Conservation (phyloP, 2,113 vertebrate species). For the Ophthalmolycus amberensis region DNA sequence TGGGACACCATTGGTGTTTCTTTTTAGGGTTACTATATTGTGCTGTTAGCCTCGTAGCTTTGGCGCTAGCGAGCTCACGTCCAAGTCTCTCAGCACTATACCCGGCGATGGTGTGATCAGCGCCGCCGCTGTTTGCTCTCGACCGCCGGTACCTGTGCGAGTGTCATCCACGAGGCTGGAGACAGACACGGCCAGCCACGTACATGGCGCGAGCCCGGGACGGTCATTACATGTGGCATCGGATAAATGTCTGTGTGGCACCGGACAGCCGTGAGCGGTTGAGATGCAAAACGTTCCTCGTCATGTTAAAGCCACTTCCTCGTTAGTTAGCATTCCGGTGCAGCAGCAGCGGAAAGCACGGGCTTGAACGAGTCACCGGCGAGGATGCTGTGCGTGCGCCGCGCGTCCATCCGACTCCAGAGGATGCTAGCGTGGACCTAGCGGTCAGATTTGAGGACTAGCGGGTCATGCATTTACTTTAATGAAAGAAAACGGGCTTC, state of each 20-base stretch:
- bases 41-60: constrained; percentile 53
- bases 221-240: constrained; percentile 60
- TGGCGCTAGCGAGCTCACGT: constrained; percentile 18
- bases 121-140: constrained; percentile 58
- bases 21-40: constrained; percentile 26
- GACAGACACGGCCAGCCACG: constrained; percentile 67
- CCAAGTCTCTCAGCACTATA: constrained; percentile 41
- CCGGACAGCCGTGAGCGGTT: background rate
- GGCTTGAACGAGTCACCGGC: constrained; percentile 23
- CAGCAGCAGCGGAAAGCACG: background rate
- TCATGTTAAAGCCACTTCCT: constrained; percentile 58
- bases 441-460: constrained; percentile 59
- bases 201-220: constrained; percentile 68
- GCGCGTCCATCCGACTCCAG: constrained; percentile 53
- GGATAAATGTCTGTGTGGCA: constrained; percentile 5
- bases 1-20: constrained; percentile 72
- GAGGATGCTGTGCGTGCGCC: constrained; percentile 52
- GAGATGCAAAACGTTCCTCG: background rate
- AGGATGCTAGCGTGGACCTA: constrained; percentile 64
- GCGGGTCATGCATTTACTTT: constrained; percentile 4
- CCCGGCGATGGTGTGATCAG: constrained; percentile 43
- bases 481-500: background rate
- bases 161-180: constrained; percentile 79
- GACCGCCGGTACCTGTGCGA: constrained; percentile 56
- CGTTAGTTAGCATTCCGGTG: constrained; percentile 43